Evolutionary conservation across 2,113 vertebrate genomes (phyloP).

Genomic region (Aegypius monachus): DNA sequence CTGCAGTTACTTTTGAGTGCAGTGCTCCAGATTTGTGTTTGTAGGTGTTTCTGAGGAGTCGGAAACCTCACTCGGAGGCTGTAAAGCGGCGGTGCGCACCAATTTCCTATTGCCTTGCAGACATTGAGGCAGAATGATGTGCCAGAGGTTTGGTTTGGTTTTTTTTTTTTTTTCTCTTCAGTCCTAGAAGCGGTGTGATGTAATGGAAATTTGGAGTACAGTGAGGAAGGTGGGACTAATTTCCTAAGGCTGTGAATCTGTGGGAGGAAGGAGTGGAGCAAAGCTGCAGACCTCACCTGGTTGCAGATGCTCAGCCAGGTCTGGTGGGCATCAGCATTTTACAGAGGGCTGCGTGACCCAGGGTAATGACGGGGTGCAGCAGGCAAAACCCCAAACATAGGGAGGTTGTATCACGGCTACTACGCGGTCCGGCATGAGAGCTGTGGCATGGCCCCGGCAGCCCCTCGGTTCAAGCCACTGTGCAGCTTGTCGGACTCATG

Average conservation of each 20-base stretch:
- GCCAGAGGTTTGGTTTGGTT: background rate
- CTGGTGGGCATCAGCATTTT: background rate
- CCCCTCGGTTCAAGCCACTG: background rate
- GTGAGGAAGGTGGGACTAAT: background rate
- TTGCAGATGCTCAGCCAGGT: rapidly evolving
- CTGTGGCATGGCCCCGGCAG: background rate
- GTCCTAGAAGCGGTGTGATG: background rate
- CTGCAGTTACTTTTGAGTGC: background rate
- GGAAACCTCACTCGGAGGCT: background rate
- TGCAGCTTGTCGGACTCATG: background rate
- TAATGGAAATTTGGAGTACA: background rate
- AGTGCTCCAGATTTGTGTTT: background rate
- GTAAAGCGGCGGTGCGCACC: rapidly evolving
- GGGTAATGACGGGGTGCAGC: background rate
- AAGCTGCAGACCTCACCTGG: background rate
- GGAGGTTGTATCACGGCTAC: background rate
- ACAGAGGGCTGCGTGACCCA: background rate
- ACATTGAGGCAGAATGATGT: rapidly evolving
- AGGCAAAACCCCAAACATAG: background rate
- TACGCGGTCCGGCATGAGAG: background rate
- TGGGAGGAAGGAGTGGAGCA: rapidly evolving
- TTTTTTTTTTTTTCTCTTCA: background rate
- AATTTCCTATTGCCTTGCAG: background rate
- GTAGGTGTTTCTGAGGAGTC: background rate
- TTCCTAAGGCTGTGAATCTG: background rate